Conservation (phyloP, 1,140 invertebrate genomes). For the Trachelipus rathkii region DNA sequence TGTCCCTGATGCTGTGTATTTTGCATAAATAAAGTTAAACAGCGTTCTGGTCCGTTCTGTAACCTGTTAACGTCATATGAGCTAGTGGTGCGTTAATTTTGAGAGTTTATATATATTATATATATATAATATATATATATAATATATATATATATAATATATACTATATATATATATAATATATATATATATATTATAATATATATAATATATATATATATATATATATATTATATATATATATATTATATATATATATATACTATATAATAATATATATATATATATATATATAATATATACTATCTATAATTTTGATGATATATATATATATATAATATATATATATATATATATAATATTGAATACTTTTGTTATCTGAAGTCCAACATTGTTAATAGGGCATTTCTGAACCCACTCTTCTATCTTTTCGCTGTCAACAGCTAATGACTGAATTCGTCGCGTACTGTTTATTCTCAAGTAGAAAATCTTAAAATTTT, state of each 20-base stretch:
- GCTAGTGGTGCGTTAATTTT: too few species aligned
- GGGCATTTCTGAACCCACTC: slow-evolving; percentile 1
- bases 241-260: neutral
- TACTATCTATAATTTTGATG: too few species aligned
- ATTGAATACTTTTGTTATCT: neutral
- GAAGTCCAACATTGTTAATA: neutral
- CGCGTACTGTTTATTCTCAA: neutral
- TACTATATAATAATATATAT: neutral
- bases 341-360: neutral
- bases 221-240: neutral
- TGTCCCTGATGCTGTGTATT: too few species aligned
- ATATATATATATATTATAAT: neutral
- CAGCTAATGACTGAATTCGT: neutral
- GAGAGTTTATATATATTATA: too few species aligned
- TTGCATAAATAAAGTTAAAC: too few species aligned
- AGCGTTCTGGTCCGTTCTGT: too few species aligned
- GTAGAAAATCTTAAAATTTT: neutral
- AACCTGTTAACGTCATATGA: too few species aligned
- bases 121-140: too few species aligned
- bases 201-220: neutral
- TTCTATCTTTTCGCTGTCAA: neutral
- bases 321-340: neutral
- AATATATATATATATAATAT: too few species aligned
- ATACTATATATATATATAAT: too few species aligned
- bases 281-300: neutral